phyloP scores from a whole-genome alignment of 2,113 vertebrate genomes.

The Calcarius ornatus region DNA sequence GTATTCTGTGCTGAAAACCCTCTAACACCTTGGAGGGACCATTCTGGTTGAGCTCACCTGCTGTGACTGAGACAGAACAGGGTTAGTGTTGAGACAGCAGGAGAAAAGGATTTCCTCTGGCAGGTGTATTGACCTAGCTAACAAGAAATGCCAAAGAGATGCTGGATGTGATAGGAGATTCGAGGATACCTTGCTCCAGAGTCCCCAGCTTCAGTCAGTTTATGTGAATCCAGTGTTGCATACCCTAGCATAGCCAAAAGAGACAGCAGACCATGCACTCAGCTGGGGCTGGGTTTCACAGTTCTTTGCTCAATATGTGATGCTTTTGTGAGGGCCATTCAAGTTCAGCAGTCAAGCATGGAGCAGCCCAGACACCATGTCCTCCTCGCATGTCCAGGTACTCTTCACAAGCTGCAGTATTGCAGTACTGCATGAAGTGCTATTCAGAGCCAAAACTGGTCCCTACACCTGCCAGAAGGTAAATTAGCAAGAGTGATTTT shows the following conservation, averaged over 20 bases:
- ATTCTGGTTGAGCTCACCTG: background rate
- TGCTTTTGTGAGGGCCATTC: background rate
- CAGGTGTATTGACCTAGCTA: background rate
- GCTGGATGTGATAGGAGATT: background rate
- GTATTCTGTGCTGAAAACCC: background rate
- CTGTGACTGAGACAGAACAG: background rate
- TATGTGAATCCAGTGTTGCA: background rate
- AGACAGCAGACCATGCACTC: background rate
- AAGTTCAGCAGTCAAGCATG: constrained; percentile 1
- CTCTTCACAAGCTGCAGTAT: background rate
- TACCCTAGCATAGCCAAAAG: background rate
- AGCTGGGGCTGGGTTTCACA: background rate
- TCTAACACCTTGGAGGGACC: background rate
- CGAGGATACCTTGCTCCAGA: background rate
- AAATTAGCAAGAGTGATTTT: background rate
- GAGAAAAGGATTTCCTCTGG: background rate
- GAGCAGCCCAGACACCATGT: background rate
- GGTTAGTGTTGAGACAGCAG: background rate
- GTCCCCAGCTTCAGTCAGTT: background rate
- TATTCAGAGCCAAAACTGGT: background rate
- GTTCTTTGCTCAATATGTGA: background rate
- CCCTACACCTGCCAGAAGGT: background rate
- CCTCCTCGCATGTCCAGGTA: background rate
- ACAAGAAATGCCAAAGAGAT: background rate
- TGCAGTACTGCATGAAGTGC: background rate